A percentile compares a stretch with the other conserved stretches of the same genome.
Evolutionary conservation across 2,113 vertebrate genomes (phyloP).

Genomic region (Equus quagga): DNA sequence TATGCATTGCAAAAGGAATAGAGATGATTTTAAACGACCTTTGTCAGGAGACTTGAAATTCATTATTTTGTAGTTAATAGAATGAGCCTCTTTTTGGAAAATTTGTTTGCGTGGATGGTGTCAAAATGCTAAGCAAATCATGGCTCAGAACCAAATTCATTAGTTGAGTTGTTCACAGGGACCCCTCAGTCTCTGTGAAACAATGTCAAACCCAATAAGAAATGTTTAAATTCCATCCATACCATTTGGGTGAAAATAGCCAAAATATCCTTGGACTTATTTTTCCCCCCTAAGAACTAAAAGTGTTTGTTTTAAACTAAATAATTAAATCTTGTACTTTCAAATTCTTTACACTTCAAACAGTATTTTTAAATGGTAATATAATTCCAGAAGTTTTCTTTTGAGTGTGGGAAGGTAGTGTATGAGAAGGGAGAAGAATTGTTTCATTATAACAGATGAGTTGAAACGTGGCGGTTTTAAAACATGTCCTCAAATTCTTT

Average conservation of each 20-base stretch:
- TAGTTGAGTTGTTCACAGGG: neutral
- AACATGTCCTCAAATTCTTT: neutral
- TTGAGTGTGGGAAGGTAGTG: neutral
- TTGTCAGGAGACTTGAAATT: neutral
- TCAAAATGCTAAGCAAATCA: neutral
- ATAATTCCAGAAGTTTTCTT: neutral
- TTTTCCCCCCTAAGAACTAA: neutral
- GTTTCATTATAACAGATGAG: neutral
- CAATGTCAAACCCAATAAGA: neutral
- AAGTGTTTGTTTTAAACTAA: constrained; percentile 45
- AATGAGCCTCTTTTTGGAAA: neutral
- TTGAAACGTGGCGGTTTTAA: neutral
- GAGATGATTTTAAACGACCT: neutral
- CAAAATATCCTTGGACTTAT: neutral
- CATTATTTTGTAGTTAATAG: constrained; percentile 11
- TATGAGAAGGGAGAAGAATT: neutral
- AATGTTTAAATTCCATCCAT: neutral
- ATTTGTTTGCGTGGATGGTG: neutral
- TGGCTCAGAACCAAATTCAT: neutral
- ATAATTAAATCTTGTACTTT: constrained; percentile 15
- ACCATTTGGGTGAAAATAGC: neutral
- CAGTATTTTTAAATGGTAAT: neutral
- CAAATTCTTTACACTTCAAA: neutral
- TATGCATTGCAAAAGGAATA: neutral
- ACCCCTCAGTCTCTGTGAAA: neutral